These are phyloP conservation scores for Eupsilia transversa DNA, from an alignment of 2,888 invertebrate species.

Conservation along the genomic window DNA sequence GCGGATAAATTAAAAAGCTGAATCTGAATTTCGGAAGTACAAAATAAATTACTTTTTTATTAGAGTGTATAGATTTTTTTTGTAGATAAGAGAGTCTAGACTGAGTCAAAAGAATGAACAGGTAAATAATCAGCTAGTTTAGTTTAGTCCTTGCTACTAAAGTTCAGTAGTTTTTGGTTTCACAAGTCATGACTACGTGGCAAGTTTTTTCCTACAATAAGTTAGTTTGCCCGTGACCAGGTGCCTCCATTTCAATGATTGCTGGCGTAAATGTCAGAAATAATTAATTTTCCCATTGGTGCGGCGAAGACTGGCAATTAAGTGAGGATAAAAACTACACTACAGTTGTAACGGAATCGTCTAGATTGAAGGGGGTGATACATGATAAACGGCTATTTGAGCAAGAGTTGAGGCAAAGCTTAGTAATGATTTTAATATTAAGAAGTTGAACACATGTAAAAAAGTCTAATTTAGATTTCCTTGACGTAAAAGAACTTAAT, in stretches of 20 bases:
- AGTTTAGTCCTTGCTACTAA: neutral
- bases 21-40: neutral
- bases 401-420: no score
- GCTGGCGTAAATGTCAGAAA: conserved; percentile 57
- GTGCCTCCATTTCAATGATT: conserved; percentile 57
- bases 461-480: neutral
- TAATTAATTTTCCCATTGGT: conserved; percentile 57
- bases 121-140: neutral
- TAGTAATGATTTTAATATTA: no score
- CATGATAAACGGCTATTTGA: neutral
- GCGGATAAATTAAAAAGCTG: neutral
- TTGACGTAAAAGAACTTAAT: neutral
- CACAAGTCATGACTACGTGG: conserved; percentile 16
- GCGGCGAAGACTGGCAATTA: conserved; percentile 35
- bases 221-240: conserved; percentile 41
- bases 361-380: conserved; percentile 26
- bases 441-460: no score
- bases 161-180: conserved; percentile 11
- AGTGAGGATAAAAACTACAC: conserved; percentile 48
- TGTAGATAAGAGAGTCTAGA: neutral
- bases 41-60: neutral
- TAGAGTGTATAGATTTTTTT: neutral
- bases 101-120: neutral
- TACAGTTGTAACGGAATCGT: conserved; percentile 43
- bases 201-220: conserved; percentile 18